Percentiles rank a stretch among this genome's conserved stretches.
These are phyloP conservation scores for Otocyon megalotis DNA, from an alignment of 2,113 vertebrate genomes.

Conservation along the genomic window DNA sequence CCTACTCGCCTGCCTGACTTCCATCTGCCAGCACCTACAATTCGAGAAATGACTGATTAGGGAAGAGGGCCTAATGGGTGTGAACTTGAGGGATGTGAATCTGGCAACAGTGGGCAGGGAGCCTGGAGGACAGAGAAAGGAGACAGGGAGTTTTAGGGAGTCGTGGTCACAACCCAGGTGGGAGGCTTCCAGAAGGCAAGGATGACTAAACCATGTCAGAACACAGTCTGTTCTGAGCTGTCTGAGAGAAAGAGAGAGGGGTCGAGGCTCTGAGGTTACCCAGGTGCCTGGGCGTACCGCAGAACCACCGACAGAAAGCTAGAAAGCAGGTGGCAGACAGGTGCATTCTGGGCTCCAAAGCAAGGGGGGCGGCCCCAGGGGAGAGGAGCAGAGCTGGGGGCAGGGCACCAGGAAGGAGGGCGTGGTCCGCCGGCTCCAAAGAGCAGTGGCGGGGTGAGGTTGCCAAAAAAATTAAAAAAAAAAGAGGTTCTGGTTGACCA, in stretches of 20 bases:
- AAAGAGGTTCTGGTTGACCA: background rate
- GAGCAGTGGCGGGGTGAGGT: background rate
- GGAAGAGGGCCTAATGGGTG: background rate
- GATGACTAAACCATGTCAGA: background rate
- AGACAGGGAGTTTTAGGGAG: background rate
- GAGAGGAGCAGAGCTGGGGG: background rate
- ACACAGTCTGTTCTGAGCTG: background rate
- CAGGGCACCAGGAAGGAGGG: background rate
- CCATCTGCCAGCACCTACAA: background rate
- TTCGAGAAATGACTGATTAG: too few species aligned
- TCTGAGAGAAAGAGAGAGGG: too few species aligned
- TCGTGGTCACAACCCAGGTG: background rate
- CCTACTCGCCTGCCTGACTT: background rate
- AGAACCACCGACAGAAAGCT: background rate
- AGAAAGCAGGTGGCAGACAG: too few species aligned
- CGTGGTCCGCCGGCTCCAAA: accelerated
- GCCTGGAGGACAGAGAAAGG: background rate
- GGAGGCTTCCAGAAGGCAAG: background rate
- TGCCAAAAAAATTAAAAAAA: background rate
- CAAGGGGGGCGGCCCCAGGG: background rate
- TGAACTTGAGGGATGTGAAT: background rate
- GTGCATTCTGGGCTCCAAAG: background rate
- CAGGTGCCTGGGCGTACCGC: background rate
- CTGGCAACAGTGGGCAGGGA: background rate
- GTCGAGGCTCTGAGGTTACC: background rate